Conservation (phyloP, 1,140 invertebrate species). For the Brachionus rubens region DNA sequence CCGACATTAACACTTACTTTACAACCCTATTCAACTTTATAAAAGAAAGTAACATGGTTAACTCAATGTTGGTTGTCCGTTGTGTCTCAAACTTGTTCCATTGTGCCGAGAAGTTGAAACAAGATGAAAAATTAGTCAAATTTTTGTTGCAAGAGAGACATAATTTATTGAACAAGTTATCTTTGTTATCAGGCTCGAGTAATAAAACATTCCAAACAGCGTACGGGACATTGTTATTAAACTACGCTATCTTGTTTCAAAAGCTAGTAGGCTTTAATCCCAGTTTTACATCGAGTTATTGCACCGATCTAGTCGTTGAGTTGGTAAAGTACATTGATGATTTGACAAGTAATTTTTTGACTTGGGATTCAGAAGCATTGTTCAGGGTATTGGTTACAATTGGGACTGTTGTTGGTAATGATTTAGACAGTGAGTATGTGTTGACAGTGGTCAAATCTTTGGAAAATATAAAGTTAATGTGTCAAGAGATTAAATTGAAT, state of each 20-base stretch:
- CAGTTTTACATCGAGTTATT: not conserved
- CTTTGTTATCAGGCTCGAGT: not conserved
- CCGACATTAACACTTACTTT: too few relatives aligned
- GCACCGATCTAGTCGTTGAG: not conserved
- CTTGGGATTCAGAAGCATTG: slow-evolving; percentile 10
- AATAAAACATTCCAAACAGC: slow-evolving; percentile 20
- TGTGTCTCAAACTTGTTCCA: slow-evolving; percentile 1
- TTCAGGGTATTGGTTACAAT: slow-evolving; percentile 8
- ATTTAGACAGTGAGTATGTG: not conserved
- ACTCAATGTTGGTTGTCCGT: too few relatives aligned
- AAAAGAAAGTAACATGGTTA: too few relatives aligned
- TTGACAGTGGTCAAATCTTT: not conserved
- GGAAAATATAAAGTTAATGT: not conserved
- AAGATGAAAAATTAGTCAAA: not conserved
- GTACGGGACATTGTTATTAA: not conserved
- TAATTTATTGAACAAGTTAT: not conserved
- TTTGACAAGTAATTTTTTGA: not conserved
- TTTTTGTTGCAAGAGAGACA: not conserved
- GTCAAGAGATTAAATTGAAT: not conserved
- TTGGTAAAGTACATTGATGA: not conserved
- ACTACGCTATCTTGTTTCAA: not conserved
- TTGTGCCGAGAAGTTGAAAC: not conserved
- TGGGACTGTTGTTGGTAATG: not conserved
- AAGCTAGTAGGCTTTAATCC: not conserved
- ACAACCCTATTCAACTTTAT: too few relatives aligned